Percentiles rank a stretch among this genome's conserved stretches.
These are phyloP conservation scores for Sipha maydis DNA, from an alignment of 2,888 invertebrate species.

Conservation along the genomic window DNA sequence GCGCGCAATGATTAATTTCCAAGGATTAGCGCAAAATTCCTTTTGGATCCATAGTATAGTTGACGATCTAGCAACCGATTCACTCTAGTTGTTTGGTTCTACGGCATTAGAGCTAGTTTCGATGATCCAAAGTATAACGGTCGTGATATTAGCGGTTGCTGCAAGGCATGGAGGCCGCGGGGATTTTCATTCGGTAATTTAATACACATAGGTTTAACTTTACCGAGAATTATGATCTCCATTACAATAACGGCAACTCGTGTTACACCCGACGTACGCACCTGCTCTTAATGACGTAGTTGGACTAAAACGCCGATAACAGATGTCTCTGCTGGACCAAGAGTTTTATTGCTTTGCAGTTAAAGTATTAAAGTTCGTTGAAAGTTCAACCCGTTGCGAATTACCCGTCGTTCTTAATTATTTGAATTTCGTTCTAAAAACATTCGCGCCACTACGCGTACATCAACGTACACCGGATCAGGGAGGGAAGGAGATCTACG, in stretches of 20 bases:
- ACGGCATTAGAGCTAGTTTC: background rate
- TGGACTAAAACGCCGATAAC: background rate
- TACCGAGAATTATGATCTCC: background rate
- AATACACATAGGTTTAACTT: slow-evolving; percentile 20
- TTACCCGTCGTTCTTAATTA: no score
- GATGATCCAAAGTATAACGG: background rate
- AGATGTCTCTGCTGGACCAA: background rate
- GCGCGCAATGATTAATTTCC: no score
- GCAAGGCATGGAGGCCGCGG: background rate
- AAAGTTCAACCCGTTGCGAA: no score
- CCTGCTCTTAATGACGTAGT: background rate
- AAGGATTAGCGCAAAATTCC: background rate
- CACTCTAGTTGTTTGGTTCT: background rate
- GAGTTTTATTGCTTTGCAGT: background rate
- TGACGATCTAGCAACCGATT: background rate
- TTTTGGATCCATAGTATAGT: background rate
- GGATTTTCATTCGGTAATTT: background rate
- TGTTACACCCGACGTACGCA: background rate
- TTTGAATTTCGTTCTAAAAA: no score
- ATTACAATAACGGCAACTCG: background rate
- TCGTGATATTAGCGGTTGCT: background rate
- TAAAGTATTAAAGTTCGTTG: no score
- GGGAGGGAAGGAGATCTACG: no score
- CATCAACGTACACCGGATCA: no score
- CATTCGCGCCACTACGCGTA: no score